Evolutionary conservation across 2,797 vertebrate species (phyloP).

Genomic region (Premnoplex brunnescens): DNA sequence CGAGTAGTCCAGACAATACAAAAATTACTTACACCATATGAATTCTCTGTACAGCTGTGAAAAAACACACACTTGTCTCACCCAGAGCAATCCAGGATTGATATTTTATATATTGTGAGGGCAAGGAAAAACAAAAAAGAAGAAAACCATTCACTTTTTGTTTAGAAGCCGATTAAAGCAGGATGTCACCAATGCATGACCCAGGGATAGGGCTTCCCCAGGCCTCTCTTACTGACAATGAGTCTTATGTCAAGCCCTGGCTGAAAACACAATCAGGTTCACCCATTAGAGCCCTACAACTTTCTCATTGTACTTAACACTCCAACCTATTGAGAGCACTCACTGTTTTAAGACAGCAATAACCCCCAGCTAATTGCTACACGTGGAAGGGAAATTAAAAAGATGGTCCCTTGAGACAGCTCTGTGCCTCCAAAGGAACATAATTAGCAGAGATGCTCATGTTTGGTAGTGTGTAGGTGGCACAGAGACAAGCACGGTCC

Average conservation of each 20-base stretch:
- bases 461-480: accelerated
- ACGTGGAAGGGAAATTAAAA: conserved; percentile 65
- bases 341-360: conserved; percentile 40
- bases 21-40: background rate
- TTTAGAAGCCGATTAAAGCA: background rate
- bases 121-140: background rate
- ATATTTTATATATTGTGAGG: background rate
- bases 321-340: conserved; percentile 19
- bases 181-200: background rate
- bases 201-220: background rate
- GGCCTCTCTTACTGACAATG: background rate
- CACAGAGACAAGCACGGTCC: background rate
- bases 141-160: background rate
- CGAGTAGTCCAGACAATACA: background rate
- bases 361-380: conserved; percentile 55
- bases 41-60: background rate
- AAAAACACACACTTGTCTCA: background rate
- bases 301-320: conserved; percentile 14
- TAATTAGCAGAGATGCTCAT: conserved; percentile 15
- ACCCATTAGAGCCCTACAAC: conserved; percentile 24
- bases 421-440: conserved; percentile 58
- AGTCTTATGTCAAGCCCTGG: background rate
- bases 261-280: background rate
- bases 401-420: conserved; percentile 37
- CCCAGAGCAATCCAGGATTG: background rate